These are phyloP conservation scores for Silurus aristotelis DNA, from an alignment of 2,797 vertebrate genomes.

Conservation along the genomic window DNA sequence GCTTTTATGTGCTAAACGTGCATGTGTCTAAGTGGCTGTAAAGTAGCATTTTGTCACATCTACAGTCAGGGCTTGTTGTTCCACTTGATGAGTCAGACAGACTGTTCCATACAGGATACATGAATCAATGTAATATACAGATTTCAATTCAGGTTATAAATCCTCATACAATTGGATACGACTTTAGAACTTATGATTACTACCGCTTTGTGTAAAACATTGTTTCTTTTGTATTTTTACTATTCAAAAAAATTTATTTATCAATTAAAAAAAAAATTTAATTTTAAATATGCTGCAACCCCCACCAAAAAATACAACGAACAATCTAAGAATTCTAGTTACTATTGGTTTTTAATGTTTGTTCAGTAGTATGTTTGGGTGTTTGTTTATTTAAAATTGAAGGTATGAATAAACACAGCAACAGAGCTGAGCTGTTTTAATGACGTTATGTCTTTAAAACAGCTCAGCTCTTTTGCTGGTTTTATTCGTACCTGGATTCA, in stretches of 20 bases:
- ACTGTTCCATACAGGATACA: background rate
- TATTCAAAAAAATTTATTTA: background rate
- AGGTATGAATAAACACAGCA: no score
- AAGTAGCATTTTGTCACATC: slow-evolving; percentile 41
- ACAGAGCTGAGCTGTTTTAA: no score
- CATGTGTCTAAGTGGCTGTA: slow-evolving; percentile 26
- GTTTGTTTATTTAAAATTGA: no score
- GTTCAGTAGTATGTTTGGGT: no score
- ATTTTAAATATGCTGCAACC: no score
- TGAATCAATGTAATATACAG: background rate
- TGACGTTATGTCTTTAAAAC: no score
- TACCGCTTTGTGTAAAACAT: background rate
- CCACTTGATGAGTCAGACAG: slow-evolving; percentile 7
- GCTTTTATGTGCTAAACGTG: slow-evolving; percentile 39
- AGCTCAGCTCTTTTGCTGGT: no score
- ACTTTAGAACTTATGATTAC: background rate
- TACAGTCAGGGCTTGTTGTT: slow-evolving; percentile 14
- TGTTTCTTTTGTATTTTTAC: background rate
- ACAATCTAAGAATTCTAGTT: no score
- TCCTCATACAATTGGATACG: background rate
- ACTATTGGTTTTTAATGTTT: no score
- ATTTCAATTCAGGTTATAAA: background rate
- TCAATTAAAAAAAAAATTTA: no score
- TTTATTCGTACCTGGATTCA: no score
- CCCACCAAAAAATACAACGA: no score